phyloP scores from a whole-genome alignment of 2,888 invertebrate species.

The Drosophila prostipennis region DNA sequence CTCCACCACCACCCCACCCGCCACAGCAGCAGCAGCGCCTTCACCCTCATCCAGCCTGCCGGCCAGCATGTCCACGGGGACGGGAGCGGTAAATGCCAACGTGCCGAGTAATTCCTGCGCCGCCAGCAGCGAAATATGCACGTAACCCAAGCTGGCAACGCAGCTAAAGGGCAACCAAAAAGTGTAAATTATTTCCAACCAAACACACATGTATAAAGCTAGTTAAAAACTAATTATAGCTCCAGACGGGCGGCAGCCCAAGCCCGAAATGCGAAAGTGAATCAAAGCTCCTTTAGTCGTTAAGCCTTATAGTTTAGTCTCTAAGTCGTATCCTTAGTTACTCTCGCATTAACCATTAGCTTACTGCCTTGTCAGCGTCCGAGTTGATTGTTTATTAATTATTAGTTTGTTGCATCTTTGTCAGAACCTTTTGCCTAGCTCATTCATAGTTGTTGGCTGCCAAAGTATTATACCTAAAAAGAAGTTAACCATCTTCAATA shows the following conservation, averaged over 20 bases:
- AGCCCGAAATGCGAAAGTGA: slow-evolving; percentile 49
- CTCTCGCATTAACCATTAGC: slow-evolving; percentile 54
- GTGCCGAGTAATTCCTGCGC: slow-evolving; percentile 68
- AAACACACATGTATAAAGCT: slow-evolving; percentile 64
- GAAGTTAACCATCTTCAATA: slow-evolving; percentile 35
- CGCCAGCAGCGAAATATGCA: slow-evolving; percentile 77
- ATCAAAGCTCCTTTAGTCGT: slow-evolving; percentile 77
- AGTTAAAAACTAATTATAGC: slow-evolving; percentile 67
- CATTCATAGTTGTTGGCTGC: slow-evolving; percentile 46
- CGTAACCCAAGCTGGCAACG: slow-evolving; percentile 68
- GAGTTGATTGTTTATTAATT: slow-evolving; percentile 44
- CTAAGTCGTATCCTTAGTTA: slow-evolving; percentile 63
- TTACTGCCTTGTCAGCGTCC: slow-evolving; percentile 66
- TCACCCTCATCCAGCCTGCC: slow-evolving; percentile 47
- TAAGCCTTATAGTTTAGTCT: slow-evolving; percentile 60
- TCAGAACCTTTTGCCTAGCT: slow-evolving; percentile 34
- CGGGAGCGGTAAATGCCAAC: slow-evolving; percentile 62
- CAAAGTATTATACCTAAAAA: slow-evolving; percentile 64
- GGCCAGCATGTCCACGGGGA: slow-evolving; percentile 59
- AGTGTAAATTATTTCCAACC: slow-evolving; percentile 52
- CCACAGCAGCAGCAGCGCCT: slow-evolving; percentile 31
- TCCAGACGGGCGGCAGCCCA: slow-evolving; percentile 23
- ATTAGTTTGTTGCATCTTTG: slow-evolving; percentile 43
- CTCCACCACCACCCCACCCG: slow-evolving; percentile 55
- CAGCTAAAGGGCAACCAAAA: slow-evolving; percentile 50